phyloP scores from a whole-genome alignment of 2,113 vertebrate species.

The Grammomys surdaster region DNA sequence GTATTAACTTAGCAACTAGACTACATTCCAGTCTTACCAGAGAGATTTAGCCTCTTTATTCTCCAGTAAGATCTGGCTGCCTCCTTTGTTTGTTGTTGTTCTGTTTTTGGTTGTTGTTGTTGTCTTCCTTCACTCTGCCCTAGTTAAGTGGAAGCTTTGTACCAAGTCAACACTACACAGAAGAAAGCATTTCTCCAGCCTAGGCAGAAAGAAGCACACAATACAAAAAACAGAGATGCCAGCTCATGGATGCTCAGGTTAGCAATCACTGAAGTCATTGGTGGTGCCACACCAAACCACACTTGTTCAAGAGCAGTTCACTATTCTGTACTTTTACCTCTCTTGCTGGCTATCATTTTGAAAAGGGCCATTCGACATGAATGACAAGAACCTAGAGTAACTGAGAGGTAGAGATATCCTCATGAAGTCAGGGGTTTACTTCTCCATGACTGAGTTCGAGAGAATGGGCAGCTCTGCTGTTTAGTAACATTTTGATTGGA shows the following conservation, averaged over 20 bases:
- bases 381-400: constrained; percentile 10
- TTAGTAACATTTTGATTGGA: constrained; percentile 44
- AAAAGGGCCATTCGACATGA: constrained; percentile 26
- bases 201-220: background rate
- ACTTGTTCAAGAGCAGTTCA: background rate
- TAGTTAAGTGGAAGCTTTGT: constrained; percentile 32
- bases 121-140: constrained; percentile 4
- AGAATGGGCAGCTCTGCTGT: background rate
- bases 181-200: background rate
- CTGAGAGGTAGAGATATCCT: background rate
- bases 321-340: background rate
- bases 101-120: background rate
- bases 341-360: background rate
- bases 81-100: background rate
- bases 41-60: constrained; percentile 16
- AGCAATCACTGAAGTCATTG: background rate
- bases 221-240: background rate
- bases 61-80: constrained; percentile 44
- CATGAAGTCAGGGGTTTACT: background rate
- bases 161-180: background rate
- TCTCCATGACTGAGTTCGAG: background rate
- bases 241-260: background rate
- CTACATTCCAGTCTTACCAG: background rate
- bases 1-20: constrained; percentile 16
- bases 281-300: background rate